These are phyloP conservation scores for Luperina nickerlii DNA, from an alignment of 2,888 invertebrate species.

Conservation along the genomic window DNA sequence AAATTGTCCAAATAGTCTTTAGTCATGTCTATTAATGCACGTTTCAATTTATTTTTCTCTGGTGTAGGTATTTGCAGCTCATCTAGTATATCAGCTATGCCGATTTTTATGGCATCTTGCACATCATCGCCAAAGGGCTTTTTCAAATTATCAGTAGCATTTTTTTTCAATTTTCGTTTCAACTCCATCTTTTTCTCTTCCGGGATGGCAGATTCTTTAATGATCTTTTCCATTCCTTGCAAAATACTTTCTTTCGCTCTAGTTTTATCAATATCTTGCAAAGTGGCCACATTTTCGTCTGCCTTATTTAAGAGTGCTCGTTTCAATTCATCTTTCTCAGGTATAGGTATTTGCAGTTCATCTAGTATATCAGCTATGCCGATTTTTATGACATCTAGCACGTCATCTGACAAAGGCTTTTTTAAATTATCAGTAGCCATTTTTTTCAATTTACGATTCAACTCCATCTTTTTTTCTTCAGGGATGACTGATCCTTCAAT, in stretches of 20 bases:
- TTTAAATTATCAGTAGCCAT: background rate
- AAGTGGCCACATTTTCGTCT: background rate
- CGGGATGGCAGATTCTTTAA: background rate
- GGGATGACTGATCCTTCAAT: background rate
- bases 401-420: background rate
- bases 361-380: background rate
- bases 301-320: background rate
- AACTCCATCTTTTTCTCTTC: background rate
- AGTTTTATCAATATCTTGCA: background rate
- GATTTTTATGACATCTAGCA: background rate
- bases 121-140: background rate
- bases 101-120: background rate
- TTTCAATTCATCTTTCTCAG: slow-evolving; percentile 10
- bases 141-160: background rate
- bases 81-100: background rate
- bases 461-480: background rate
- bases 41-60: slow-evolving; percentile 5
- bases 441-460: background rate
- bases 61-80: slow-evolving; percentile 1
- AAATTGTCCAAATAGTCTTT: background rate
- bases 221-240: background rate
- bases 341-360: background rate
- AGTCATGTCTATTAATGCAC: background rate
- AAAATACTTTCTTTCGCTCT: background rate
- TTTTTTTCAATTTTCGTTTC: background rate